Evolutionary conservation across 2,888 invertebrate genomes (phyloP).

Genomic region (Dynastes grantii): DNA sequence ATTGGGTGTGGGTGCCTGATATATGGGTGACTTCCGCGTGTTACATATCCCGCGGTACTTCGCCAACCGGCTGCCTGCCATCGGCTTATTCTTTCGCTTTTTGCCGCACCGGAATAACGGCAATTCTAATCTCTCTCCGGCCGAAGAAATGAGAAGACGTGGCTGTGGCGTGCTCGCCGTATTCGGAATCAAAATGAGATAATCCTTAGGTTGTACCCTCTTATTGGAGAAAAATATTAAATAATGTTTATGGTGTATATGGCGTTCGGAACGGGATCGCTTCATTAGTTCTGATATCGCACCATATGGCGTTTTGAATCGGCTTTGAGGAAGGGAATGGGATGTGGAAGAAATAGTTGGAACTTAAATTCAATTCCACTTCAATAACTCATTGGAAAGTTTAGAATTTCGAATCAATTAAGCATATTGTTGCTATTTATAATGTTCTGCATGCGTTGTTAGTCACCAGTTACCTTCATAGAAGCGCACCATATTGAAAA

Average conservation of each 20-base stretch:
- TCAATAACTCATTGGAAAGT: no score
- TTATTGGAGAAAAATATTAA: not conserved
- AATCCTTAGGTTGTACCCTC: slow-evolving; percentile 1
- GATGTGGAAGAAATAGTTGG: no score
- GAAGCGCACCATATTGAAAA: no score
- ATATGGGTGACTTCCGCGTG: slow-evolving; percentile 67
- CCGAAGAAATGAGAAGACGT: not conserved
- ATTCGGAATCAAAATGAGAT: slow-evolving; percentile 28
- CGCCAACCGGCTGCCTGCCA: not conserved
- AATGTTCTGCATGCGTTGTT: no score
- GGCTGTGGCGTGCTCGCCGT: slow-evolving; percentile 12
- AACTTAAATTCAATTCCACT: no score
- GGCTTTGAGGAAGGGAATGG: no score
- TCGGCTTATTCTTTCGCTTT: slow-evolving; percentile 3
- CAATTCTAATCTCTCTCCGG: not conserved
- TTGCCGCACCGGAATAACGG: slow-evolving; percentile 19
- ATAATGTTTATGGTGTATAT: not conserved
- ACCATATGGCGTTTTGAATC: not conserved
- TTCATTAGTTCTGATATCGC: not conserved
- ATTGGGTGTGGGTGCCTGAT: slow-evolving; percentile 66
- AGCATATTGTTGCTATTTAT: no score
- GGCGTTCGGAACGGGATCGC: not conserved
- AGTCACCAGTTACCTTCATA: no score
- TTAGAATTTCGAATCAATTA: no score
- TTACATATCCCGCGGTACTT: slow-evolving; percentile 56